phyloP scores from a whole-genome alignment of 2,888 invertebrate genomes.

The Parnassius glacialis region DNA sequence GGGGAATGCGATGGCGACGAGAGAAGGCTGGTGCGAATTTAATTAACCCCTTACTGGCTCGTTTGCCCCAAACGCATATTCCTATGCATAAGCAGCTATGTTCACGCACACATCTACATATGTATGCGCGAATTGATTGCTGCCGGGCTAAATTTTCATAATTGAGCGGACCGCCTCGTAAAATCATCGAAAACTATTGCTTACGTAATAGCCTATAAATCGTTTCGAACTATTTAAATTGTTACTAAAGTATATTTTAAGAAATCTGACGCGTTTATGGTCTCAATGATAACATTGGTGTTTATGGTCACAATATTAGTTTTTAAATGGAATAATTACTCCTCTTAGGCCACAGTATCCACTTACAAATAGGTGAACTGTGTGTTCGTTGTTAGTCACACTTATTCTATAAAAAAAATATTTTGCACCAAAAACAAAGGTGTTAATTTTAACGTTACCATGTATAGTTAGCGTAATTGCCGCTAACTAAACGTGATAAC shows the following conservation, averaged over 20 bases:
- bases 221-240: not conserved
- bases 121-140: slow-evolving; percentile 12
- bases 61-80: slow-evolving; percentile 56
- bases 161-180: slow-evolving; percentile 12
- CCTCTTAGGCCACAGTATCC: not conserved
- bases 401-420: not conserved
- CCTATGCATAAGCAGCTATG: slow-evolving; percentile 27
- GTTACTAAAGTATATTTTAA: not conserved
- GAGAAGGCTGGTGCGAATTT: slow-evolving; percentile 77
- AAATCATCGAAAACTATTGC: slow-evolving; percentile 6
- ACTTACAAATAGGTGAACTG: no score
- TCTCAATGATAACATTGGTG: not conserved
- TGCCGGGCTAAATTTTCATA: slow-evolving; percentile 20
- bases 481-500: no score
- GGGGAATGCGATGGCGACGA: slow-evolving; percentile 74
- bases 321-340: not conserved
- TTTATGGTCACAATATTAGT: not conserved
- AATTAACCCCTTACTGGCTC: slow-evolving; percentile 77
- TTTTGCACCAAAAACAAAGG: not conserved
- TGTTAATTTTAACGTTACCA: not conserved
- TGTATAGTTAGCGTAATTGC: not conserved
- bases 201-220: slow-evolving; percentile 6
- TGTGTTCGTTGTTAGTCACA: no score
- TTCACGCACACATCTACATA: slow-evolving; percentile 3
- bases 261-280: not conserved